Base-by-base conservation (phyloP, 2,888 invertebrate species). In the Syrista parreyssii region DNA sequence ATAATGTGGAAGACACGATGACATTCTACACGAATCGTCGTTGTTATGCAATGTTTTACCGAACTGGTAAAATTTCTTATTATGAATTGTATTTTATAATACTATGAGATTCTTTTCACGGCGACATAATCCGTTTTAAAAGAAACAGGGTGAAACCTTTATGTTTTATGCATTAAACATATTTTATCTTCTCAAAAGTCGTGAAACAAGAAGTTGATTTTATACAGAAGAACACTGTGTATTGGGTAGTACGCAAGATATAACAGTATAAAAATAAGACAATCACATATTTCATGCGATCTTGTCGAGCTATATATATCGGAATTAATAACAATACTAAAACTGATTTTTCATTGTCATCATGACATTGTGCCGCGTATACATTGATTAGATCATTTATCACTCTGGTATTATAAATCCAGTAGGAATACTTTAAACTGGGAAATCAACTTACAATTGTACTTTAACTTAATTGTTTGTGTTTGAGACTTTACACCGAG, bases 391-490 rank as follows among this genome's bases (percentile, higher is more conserved):
- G 40, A 40, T 15, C 6, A 40, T 15, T 40, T 40, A 40, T 40
- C 40, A 40, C 40, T 40, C 2, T 40, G 40, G 15, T 40, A 15
- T 40, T 15, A 40, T 6, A 15, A 6, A 15, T 15, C 15, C 40
- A 84, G 78, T 78, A 80, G 76, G 75, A 68, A 4, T 40, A 34
- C 32, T 68, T 88, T 80, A 90, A 75, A 91, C 88, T 6, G 89
- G 85, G 40, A 6, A 40, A 40, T 40, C 15, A 40, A 40, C 40
- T 40, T 40, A 40, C 40, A 40, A 15, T 6, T 40, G 1, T 15
- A 9, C 68, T n/a, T 15, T 23, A 55, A 69, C 68, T 74, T 68
- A 3, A 12, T 75, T 75, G 73, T 74, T 40, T 40, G 15, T 40
- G 1, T 15, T 15, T 75, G 68, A 4, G 68, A 36, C 33, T 68